Evolutionary conservation across 2,888 invertebrate genomes (phyloP).

Genomic region (Xylota segnis): DNA sequence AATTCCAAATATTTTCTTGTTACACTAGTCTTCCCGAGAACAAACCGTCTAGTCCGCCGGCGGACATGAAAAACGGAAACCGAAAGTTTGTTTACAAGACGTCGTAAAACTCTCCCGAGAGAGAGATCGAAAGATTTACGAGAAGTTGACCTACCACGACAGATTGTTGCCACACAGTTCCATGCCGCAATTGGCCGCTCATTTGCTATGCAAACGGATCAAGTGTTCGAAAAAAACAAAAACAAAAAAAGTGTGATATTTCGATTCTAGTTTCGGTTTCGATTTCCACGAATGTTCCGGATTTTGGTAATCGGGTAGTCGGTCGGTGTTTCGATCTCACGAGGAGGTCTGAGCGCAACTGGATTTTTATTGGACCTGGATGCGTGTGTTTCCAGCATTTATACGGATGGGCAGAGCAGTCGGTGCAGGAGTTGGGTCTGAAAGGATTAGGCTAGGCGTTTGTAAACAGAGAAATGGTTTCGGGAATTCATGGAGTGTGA

Average conservation of each 20-base stretch:
- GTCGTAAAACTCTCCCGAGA: slow-evolving; percentile 59
- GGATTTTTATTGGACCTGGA: slow-evolving; percentile 35
- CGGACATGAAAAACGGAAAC: slow-evolving; percentile 51
- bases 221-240: slow-evolving; percentile 2
- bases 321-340: slow-evolving; percentile 35
- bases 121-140: slow-evolving; percentile 64
- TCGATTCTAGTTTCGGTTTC: slow-evolving; percentile 42
- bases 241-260: slow-evolving; percentile 66
- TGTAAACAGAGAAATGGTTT: slow-evolving; percentile 17
- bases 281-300: slow-evolving; percentile 58
- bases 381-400: slow-evolving; percentile 8
- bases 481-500: neutral
- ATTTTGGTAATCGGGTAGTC: slow-evolving; percentile 27
- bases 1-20: slow-evolving; percentile 42
- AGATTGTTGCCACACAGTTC: slow-evolving; percentile 42
- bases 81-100: slow-evolving; percentile 69
- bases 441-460: neutral
- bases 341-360: slow-evolving; percentile 50
- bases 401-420: neutral
- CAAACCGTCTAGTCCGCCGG: slow-evolving; percentile 54
- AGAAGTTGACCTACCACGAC: slow-evolving; percentile 51
- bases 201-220: slow-evolving; percentile 43
- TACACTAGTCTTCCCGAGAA: slow-evolving; percentile 5
- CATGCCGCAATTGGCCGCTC: slow-evolving; percentile 53
- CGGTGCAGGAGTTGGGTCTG: neutral